These are phyloP conservation scores for Strigops habroptila DNA, from an alignment of 2,113 vertebrate species.

Conservation along the genomic window DNA sequence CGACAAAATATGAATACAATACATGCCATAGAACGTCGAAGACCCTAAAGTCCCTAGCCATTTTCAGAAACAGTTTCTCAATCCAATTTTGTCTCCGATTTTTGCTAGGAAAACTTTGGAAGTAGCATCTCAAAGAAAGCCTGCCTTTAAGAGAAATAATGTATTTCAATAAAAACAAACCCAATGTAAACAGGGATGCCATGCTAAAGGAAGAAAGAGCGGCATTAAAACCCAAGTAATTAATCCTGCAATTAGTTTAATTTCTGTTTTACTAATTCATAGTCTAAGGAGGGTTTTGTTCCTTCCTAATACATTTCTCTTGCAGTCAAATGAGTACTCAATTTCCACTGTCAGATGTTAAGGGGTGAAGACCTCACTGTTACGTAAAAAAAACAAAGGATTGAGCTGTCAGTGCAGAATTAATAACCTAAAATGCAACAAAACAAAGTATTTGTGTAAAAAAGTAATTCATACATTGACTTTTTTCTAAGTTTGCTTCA, in stretches of 20 bases:
- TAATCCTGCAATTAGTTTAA: background rate
- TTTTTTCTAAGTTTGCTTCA: slow-evolving; percentile 57
- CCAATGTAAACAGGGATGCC: background rate
- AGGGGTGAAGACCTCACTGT: slow-evolving; percentile 21
- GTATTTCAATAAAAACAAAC: background rate
- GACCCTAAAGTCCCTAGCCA: slow-evolving; percentile 36
- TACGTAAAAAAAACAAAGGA: background rate
- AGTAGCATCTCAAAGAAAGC: slow-evolving; percentile 46
- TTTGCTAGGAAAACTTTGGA: slow-evolving; percentile 39
- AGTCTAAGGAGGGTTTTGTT: slow-evolving; percentile 28
- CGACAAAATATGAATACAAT: slow-evolving; percentile 55
- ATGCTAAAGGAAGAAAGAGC: background rate
- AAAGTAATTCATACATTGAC: slow-evolving; percentile 10
- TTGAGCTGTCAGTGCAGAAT: background rate
- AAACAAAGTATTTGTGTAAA: slow-evolving; percentile 33
- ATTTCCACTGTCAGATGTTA: slow-evolving; percentile 19
- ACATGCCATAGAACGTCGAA: slow-evolving; percentile 36
- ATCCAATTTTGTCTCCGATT: background rate
- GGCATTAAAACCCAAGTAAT: background rate
- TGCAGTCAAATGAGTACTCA: slow-evolving; percentile 19
- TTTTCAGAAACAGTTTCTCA: slow-evolving; percentile 46
- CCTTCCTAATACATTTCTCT: slow-evolving; percentile 37
- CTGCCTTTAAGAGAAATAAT: slow-evolving; percentile 29
- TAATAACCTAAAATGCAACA: slow-evolving; percentile 37
- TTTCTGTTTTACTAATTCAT: background rate